Base-by-base conservation (phyloP, 2,113 vertebrate genomes). In the Oryzias melastigma region DNA sequence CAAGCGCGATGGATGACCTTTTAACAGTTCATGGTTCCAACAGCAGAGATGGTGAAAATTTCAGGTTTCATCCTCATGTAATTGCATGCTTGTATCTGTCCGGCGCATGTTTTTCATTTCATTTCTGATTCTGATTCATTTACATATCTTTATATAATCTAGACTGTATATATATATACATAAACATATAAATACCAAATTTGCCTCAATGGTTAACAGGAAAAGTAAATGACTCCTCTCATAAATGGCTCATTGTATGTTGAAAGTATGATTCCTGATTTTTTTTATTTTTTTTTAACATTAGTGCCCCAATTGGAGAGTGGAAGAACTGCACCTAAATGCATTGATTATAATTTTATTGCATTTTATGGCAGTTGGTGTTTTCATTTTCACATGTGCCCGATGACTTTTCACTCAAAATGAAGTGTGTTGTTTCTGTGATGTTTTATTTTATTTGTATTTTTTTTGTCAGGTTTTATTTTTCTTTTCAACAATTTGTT, bases 61-160 rank as follows among this genome's bases (percentile, higher is more conserved):
- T 85, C 88, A 86, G 86, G 77, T 83, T 66, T 85, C 87, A 89
- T 86, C 85, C 86, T 90, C 83, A 67, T 81, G 85, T 88, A 87
- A 90, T 88, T 91, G 92, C 92, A 93, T 93, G 92, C 90, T 87
- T 62, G 78, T 91, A 78, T 73, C 81, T 46, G 83, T 91, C 88
- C 62, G 76, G 65, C 91, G 91, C 90, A 92, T 89, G 90, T 76
- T 77, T 83, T 58, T 60, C 64, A 52, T 82, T 72, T 78, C 68
- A 70, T 80, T 76, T 84, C 7, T 46, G 19, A 18, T 71, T 88
- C 71, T 10, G 3, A 55, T 48, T 83, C 1, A 51, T 45, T 80
- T 73, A 41, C 24, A 42, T 52, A 54, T 58, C 52, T 65, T 54
- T 25, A 15, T 62, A 29, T 63, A 10, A 40, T 35, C 10, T 51